phyloP scores from a whole-genome alignment of 2,797 vertebrate genomes.

The Falco cherrug region DNA sequence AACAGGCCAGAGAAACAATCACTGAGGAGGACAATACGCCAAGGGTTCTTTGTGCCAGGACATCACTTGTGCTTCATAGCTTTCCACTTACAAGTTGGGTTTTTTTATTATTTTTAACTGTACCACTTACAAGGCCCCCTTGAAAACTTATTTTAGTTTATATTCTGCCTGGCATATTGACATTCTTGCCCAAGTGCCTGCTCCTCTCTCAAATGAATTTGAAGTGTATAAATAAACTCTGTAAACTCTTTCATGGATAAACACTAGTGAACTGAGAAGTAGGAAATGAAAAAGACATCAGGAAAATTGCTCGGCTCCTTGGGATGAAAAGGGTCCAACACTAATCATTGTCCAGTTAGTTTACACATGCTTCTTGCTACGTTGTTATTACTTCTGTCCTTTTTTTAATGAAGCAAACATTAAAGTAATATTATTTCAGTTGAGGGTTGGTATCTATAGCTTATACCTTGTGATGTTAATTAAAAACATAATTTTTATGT shows the following conservation, averaged over 20 bases:
- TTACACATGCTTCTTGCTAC: conserved; percentile 62
- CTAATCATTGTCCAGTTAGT: conserved; percentile 72
- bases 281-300: conserved; percentile 28
- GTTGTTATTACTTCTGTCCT: conserved; percentile 72
- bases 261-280: not conserved
- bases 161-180: not conserved
- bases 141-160: conserved; percentile 2
- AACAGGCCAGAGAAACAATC: not conserved
- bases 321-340: conserved; percentile 42
- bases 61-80: not conserved
- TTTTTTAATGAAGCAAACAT: conserved; percentile 88
- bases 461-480: conserved; percentile 95
- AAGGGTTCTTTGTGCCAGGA: not conserved
- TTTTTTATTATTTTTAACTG: not conserved
- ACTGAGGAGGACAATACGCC: not conserved
- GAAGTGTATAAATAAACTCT: conserved; percentile 24
- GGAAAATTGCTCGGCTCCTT: not conserved
- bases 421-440: conserved; percentile 86
- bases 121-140: not conserved
- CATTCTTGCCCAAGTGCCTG: not conserved
- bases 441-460: conserved; percentile 80
- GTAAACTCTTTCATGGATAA: conserved; percentile 61
- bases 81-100: not conserved
- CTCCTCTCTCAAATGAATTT: not conserved
- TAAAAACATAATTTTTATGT: conserved; percentile 97